Evolutionary conservation across 2,113 vertebrate species (phyloP), one percentile per base, ranked within the genome.

Genomic region (Cynocephalus volans): DNA sequence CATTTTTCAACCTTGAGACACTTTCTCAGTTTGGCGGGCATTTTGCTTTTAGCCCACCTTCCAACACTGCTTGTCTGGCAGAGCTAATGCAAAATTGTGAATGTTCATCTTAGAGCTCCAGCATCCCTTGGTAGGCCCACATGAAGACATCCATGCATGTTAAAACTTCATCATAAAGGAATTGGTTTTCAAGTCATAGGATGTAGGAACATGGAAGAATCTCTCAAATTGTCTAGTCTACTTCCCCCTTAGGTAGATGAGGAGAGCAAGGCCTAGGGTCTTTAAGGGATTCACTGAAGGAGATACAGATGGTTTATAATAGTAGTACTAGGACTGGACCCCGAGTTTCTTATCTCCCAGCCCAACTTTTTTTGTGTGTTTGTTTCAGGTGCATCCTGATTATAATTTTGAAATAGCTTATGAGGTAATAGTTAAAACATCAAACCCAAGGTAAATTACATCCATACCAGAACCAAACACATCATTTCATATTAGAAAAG

Each of bases 401-500:
- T 91, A 58, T 81, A 93, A 96, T 79, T 85, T 93, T 91, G 14
- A 96, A 96, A 36, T 82, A 87, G 11, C 19, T 33, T 83, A 48
- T 70, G 41, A 96, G 5, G 5, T 92, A 6, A 83, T 11, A 67
- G 17, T 87, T 79, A 80, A 86, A 83, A 73, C 54, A 93, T 33
- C n/a, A 96, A 90, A 58, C 24, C 33, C 70, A 97, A 67, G 15
- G 28, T 50, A 87, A 95, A 90, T 80, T 76, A 17, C 2, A 62
- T 60, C 41, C 7, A 73, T 5, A 21, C 28, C 19, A 77, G 28
- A 95, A 93, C 18, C 5, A 88, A 97, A 97, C 36, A 76, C 97
- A 72, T 91, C 95, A 93, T 65, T 98, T 97, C 95, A 98, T 93
- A 96, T 73, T 96, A 96, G 90, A 92, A 58, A 97, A 80, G 89